Percentiles rank a stretch among this genome's conserved stretches.
phyloP scores from a whole-genome alignment of 2,797 vertebrate genomes.

The Tokudaia muenninki region DNA sequence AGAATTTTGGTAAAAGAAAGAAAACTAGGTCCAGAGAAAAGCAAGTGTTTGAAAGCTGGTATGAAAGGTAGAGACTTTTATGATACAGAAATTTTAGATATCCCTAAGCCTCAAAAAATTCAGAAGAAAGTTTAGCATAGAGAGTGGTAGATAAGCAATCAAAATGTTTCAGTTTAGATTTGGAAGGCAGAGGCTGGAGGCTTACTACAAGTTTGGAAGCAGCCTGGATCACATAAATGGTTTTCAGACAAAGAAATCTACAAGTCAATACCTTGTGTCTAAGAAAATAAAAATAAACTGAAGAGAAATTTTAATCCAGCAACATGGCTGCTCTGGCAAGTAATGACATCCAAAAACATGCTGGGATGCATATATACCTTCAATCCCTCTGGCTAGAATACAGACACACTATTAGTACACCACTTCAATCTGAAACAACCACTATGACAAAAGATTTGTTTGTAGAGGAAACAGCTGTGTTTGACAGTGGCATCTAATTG shows the following conservation, averaged over 20 bases:
- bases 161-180: neutral
- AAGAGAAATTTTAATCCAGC: neutral
- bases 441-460: neutral
- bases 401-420: neutral
- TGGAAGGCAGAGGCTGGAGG: neutral
- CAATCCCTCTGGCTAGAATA: neutral
- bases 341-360: neutral
- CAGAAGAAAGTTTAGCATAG: neutral
- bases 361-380: neutral
- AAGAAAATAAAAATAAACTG: neutral
- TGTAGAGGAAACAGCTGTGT: neutral
- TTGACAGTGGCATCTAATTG: neutral
- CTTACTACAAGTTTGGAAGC: neutral
- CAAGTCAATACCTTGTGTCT: neutral
- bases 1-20: neutral
- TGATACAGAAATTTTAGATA: neutral
- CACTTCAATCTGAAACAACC: neutral
- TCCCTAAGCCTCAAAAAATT: neutral
- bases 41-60: fast-evolving
- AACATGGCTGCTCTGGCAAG: neutral
- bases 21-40: neutral
- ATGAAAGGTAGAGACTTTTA: neutral
- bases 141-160: neutral
- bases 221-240: neutral
- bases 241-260: neutral